Conservation (phyloP, 2,888 invertebrate genomes). For the Macrosiphum euphorbiae region DNA sequence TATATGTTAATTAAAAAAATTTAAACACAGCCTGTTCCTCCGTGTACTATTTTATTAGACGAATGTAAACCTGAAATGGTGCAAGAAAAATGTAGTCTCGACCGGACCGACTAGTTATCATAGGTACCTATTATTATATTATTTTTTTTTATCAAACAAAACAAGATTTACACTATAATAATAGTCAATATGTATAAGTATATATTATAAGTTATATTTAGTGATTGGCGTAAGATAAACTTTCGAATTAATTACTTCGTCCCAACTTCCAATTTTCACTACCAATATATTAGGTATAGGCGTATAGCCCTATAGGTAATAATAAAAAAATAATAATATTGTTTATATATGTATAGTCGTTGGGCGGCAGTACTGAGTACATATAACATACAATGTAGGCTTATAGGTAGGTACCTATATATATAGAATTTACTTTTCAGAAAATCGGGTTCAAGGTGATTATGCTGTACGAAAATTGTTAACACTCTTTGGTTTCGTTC, state of each 20-base stretch:
- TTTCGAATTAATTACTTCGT: not conserved
- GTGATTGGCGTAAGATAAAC: not conserved
- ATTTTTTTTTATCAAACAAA: not conserved
- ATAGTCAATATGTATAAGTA: not conserved
- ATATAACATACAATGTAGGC: not conserved
- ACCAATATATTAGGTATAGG: not conserved
- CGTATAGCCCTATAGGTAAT: no score
- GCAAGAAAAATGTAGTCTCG: not conserved
- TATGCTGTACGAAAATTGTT: not conserved
- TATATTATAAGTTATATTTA: not conserved
- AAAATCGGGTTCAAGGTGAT: not conserved
- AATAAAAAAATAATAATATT: not conserved
- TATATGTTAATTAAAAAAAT: not conserved
- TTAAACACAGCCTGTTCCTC: not conserved
- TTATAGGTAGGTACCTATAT: not conserved
- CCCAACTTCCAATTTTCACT: not conserved
- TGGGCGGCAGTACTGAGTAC: not conserved
- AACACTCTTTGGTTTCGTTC: not conserved
- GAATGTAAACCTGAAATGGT: conserved; percentile 4
- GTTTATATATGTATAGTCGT: not conserved
- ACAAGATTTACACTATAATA: not conserved
- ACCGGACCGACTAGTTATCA: conserved; percentile 28
- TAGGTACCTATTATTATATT: not conserved
- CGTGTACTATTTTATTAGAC: not conserved
- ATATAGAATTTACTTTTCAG: not conserved